Percentiles rank a stretch among this genome's conserved stretches.
Evolutionary conservation across 2,888 invertebrate genomes (phyloP).

Genomic region (Eilema griseolum): DNA sequence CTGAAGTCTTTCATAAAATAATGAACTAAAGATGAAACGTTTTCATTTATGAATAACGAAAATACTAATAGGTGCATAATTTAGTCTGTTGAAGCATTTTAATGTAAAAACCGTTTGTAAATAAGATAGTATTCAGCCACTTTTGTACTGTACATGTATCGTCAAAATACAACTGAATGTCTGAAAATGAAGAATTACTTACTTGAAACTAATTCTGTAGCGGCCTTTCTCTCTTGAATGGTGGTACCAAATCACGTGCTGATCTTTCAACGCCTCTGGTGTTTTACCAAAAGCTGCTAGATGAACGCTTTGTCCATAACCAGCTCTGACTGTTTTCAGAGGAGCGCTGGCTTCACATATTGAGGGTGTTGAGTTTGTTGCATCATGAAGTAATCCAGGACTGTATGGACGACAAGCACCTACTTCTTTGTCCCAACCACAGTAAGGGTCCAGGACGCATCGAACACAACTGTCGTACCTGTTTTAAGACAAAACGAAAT

Average conservation of each 20-base stretch:
- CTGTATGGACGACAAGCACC: conserved; percentile 86
- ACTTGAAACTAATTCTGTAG: conserved; percentile 87
- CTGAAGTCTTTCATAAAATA: too few relatives aligned
- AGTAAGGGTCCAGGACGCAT: conserved; percentile 89
- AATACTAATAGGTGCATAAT: background rate
- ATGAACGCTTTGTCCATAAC: conserved; percentile 88
- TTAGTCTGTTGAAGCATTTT: too few relatives aligned
- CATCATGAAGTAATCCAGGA: conserved; percentile 87
- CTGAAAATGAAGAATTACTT: conserved; percentile 52
- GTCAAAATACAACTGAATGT: background rate
- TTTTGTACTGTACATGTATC: background rate
- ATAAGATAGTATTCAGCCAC: background rate
- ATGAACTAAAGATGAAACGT: background rate
- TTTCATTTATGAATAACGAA: background rate
- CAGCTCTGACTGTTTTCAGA: conserved; percentile 86
- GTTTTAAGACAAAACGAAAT: conserved; percentile 19
- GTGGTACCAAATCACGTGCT: conserved; percentile 83
- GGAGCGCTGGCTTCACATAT: conserved; percentile 87
- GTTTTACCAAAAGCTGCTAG: conserved; percentile 85
- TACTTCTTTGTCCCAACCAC: conserved; percentile 90
- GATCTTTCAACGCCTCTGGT: conserved; percentile 81
- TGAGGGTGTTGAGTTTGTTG: conserved; percentile 87
- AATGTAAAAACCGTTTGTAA: background rate
- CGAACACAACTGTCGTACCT: conserved; percentile 88
- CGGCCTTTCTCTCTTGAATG: conserved; percentile 85